A percentile compares a stretch with the other conserved stretches of the same genome.
Conservation (phyloP, 2,888 invertebrate genomes). For the Standfussiana lucernea region DNA sequence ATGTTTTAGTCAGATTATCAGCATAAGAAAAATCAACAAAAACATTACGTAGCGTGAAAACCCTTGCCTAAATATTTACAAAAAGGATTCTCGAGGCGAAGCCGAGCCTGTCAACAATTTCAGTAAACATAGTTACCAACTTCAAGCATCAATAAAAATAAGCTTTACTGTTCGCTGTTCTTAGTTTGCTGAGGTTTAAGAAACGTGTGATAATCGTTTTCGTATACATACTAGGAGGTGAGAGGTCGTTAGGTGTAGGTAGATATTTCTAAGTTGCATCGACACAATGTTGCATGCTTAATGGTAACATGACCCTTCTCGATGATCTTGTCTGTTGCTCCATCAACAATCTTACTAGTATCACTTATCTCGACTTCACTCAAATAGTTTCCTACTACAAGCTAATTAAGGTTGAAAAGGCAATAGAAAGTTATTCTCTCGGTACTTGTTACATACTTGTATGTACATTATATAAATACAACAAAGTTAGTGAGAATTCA, state of each 20-base stretch:
- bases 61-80: slow-evolving; percentile 44
- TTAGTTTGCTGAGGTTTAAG: slow-evolving; percentile 9
- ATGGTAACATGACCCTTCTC: neutral
- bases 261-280: slow-evolving; percentile 17
- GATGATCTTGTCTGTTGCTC: neutral
- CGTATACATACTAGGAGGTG: neutral
- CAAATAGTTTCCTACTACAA: slow-evolving; percentile 6
- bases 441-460: neutral
- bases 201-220: slow-evolving; percentile 14
- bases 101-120: slow-evolving; percentile 28
- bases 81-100: slow-evolving; percentile 16
- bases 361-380: neutral
- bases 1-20: neutral
- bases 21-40: slow-evolving; percentile 1
- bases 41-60: slow-evolving; percentile 13
- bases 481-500: slow-evolving; percentile 23
- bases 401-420: slow-evolving; percentile 8
- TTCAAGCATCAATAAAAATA: neutral
- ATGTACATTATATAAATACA: slow-evolving; percentile 18
- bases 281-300: slow-evolving; percentile 33
- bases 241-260: slow-evolving; percentile 11
- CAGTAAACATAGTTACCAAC: slow-evolving; percentile 32
- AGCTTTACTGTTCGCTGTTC: slow-evolving; percentile 19
- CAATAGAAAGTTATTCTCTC: slow-evolving; percentile 18
- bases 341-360: neutral